Percentiles rank a stretch among this genome's conserved stretches.
Conservation (phyloP, 2,888 invertebrate genomes). For the Muschampia plurimacula region DNA sequence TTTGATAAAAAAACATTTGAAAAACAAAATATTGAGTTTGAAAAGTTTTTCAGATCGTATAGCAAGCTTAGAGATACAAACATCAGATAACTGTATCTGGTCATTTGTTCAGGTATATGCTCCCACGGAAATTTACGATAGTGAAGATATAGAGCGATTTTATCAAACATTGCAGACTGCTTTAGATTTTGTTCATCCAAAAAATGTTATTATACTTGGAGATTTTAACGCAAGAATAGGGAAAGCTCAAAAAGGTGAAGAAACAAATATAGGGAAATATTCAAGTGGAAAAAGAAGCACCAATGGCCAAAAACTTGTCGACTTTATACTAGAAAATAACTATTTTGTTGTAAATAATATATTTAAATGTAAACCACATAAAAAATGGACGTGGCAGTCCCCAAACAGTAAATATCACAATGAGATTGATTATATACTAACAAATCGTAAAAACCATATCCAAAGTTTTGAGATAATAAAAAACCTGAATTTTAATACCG, state of each 20-base stretch:
- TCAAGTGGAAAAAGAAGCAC: neutral
- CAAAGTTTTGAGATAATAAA: neutral
- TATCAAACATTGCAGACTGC: neutral
- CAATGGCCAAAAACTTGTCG: conserved; percentile 22
- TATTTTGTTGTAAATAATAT: conserved; percentile 27
- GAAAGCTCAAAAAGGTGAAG: neutral
- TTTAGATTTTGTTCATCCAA: neutral
- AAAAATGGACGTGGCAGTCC: conserved; percentile 39
- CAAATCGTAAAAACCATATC: neutral
- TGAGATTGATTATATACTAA: neutral
- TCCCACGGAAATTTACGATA: neutral
- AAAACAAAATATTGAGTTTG: conserved; percentile 38
- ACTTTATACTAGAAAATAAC: conserved; percentile 31
- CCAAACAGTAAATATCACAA: conserved; percentile 3
- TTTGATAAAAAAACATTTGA: conserved; percentile 42
- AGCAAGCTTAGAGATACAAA: conserved; percentile 40
- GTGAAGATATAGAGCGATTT: neutral
- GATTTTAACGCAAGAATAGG: conserved; percentile 3
- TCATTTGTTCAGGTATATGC: conserved; percentile 41
- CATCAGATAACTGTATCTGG: conserved; percentile 20
- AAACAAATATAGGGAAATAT: neutral
- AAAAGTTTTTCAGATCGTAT: conserved; percentile 45
- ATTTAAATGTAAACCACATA: conserved; percentile 24
- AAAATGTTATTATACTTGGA: neutral
- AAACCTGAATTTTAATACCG: neutral